Evolutionary conservation across 2,797 vertebrate genomes (phyloP).

Genomic region (Natrix natrix): DNA sequence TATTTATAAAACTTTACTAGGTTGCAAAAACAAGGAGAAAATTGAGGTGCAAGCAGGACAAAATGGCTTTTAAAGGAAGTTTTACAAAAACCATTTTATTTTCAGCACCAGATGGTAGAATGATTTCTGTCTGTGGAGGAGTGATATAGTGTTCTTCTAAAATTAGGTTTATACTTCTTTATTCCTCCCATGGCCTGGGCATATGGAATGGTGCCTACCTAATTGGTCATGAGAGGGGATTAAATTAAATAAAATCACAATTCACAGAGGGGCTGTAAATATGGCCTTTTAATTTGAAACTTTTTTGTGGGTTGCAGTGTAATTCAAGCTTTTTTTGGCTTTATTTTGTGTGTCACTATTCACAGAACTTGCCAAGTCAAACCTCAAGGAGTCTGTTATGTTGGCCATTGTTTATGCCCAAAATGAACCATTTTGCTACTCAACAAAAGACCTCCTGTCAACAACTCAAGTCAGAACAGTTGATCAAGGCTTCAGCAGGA

Average conservation of each 20-base stretch:
- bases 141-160: conserved; percentile 60
- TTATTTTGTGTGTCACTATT: conserved; percentile 72
- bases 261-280: conserved; percentile 74
- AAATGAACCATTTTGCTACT: conserved; percentile 29
- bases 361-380: conserved; percentile 55
- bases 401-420: conserved; percentile 31
- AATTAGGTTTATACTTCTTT: conserved; percentile 47
- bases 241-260: conserved; percentile 80
- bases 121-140: conserved; percentile 64
- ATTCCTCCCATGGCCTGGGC: conserved; percentile 40
- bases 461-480: conserved; percentile 52
- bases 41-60: conserved; percentile 43
- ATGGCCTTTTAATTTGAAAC: conserved; percentile 80
- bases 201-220: conserved; percentile 71
- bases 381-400: conserved; percentile 36
- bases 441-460: conserved; percentile 42
- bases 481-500: conserved; percentile 47
- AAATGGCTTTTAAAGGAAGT: conserved; percentile 52
- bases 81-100: conserved; percentile 62
- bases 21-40: conserved; percentile 53
- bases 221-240: conserved; percentile 78
- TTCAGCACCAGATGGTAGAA: conserved; percentile 69
- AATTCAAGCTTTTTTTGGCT: conserved; percentile 78
- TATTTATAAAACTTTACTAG: conserved; percentile 55
- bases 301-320: conserved; percentile 78